phyloP scores from a whole-genome alignment of 2,113 vertebrate genomes.

The Myotis yumanensis region DNA sequence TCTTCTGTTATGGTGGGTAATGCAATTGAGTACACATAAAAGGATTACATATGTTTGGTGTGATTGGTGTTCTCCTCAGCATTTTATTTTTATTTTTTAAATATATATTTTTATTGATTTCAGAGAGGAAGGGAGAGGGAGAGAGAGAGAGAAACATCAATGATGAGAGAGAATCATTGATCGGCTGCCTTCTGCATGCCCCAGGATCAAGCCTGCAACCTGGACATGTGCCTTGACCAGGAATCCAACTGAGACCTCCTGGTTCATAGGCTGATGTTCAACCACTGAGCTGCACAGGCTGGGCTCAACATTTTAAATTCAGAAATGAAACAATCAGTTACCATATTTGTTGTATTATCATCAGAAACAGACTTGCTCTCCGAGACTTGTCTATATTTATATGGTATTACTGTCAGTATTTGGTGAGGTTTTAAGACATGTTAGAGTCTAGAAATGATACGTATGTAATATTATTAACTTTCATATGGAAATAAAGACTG shows the following conservation, averaged over 20 bases:
- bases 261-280: too few relatives aligned
- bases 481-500: slow-evolving; percentile 35
- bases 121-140: too few relatives aligned
- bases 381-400: not conserved
- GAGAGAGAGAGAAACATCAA: too few relatives aligned
- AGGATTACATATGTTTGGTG: not conserved
- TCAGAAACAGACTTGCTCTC: not conserved
- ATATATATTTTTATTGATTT: too few relatives aligned
- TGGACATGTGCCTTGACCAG: too few relatives aligned
- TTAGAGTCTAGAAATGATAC: slow-evolving; percentile 15
- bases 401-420: slow-evolving; percentile 17
- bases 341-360: slow-evolving; percentile 7
- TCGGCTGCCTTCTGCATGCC: too few relatives aligned
- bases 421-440: slow-evolving; percentile 41
- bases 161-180: too few relatives aligned
- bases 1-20: not conserved
- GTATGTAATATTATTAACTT: slow-evolving; percentile 12
- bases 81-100: not conserved
- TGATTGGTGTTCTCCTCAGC: slow-evolving; percentile 14
- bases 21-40: not conserved
- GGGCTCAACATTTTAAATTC: not conserved
- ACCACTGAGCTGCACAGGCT: too few relatives aligned
- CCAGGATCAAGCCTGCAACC: too few relatives aligned
- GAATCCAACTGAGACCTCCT: too few relatives aligned
- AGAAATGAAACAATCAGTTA: slow-evolving; percentile 31